phyloP scores from a whole-genome alignment of 2,888 invertebrate genomes.

The Apocheima hispidaria region DNA sequence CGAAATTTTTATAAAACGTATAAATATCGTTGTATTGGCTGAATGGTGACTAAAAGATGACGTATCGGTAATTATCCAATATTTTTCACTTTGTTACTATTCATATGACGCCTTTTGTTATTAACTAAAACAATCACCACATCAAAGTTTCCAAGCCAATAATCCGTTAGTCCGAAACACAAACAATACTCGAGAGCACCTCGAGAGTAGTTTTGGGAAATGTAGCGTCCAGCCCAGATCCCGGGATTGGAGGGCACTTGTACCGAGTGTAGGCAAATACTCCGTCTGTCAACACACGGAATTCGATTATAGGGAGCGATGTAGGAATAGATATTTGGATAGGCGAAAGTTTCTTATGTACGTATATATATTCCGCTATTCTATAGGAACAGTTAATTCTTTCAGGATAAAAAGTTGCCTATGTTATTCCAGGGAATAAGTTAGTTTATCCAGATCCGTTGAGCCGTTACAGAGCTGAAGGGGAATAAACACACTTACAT shows the following conservation, averaged over 20 bases:
- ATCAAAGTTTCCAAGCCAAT: background rate
- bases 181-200: slow-evolving; percentile 44
- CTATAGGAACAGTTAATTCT: too few species aligned
- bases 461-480: too few species aligned
- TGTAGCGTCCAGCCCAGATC: slow-evolving; percentile 45
- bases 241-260: slow-evolving; percentile 39
- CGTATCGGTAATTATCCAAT: background rate
- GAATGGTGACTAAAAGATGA: too few species aligned
- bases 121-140: background rate
- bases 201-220: slow-evolving; percentile 67
- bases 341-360: background rate
- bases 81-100: background rate
- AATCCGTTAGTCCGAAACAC: slow-evolving; percentile 39
- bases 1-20: too few species aligned
- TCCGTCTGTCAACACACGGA: slow-evolving; percentile 37
- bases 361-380: too few species aligned
- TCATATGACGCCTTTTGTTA: background rate
- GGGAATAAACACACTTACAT: too few species aligned
- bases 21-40: too few species aligned
- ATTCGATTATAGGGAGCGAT: slow-evolving; percentile 37
- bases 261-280: slow-evolving; percentile 38
- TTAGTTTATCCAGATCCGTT: too few species aligned
- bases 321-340: slow-evolving; percentile 9
- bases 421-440: too few species aligned
- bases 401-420: too few species aligned